phyloP scores from a whole-genome alignment of 2,888 invertebrate genomes.

The Diarsia brunnea region DNA sequence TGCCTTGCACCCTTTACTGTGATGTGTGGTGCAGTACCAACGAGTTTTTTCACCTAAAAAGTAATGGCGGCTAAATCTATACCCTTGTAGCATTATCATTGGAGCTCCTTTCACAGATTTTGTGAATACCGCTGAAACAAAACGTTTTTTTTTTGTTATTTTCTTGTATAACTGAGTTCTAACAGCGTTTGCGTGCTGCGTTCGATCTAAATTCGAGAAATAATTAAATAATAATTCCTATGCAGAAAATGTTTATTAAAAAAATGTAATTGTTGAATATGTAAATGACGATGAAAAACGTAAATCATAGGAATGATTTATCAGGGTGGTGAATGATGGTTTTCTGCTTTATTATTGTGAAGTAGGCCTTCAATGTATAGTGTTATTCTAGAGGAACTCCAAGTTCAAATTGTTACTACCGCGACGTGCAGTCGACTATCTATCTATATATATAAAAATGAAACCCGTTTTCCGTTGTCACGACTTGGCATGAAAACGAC shows the following conservation, averaged over 20 bases:
- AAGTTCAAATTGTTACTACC: not conserved
- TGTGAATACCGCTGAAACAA: constrained; percentile 20
- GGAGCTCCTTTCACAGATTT: constrained; percentile 18
- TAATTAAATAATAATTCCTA: too few relatives aligned
- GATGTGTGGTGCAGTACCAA: constrained; percentile 34
- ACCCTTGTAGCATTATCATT: constrained; percentile 14
- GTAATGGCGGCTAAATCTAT: constrained; percentile 29
- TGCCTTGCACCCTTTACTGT: constrained; percentile 27
- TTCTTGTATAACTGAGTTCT: not conserved
- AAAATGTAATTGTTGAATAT: not conserved
- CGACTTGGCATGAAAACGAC: too few relatives aligned
- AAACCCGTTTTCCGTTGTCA: too few relatives aligned
- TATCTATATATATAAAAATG: too few relatives aligned
- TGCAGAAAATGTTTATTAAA: not conserved
- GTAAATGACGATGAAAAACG: not conserved
- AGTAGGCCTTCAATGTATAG: too few relatives aligned
- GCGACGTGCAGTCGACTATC: not conserved
- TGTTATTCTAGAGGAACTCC: too few relatives aligned
- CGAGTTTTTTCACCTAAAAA: constrained; percentile 15
- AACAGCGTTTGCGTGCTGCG: not conserved
- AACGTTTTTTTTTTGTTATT: not conserved
- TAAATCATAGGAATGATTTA: not conserved
- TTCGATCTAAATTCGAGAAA: not conserved
- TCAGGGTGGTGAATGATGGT: too few relatives aligned
- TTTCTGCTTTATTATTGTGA: too few relatives aligned